These are phyloP conservation scores for Eueremaeus valkanovi DNA, from an alignment of 2,888 invertebrate species.

Conservation along the genomic window DNA sequence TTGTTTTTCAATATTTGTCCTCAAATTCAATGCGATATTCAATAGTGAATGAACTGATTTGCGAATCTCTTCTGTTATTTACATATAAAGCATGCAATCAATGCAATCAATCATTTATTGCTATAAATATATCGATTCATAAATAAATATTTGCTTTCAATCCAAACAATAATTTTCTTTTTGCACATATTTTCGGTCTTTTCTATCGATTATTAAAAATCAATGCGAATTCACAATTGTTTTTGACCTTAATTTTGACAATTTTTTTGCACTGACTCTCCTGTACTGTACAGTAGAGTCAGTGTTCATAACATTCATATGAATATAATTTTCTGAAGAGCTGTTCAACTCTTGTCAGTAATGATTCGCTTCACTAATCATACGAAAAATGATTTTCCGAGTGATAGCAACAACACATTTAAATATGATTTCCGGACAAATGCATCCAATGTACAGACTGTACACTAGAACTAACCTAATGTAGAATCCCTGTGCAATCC, in stretches of 20 bases:
- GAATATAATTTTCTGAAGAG: constrained; percentile 1
- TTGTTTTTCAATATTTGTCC: no score
- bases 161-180: no score
- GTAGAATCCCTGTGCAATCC: no score
- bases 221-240: not conserved
- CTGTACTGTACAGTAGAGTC: not conserved
- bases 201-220: not conserved
- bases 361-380: constrained; percentile 15
- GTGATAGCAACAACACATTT: constrained; percentile 6
- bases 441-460: not conserved
- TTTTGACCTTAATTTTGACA: not conserved
- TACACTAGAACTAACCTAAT: no score
- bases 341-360: constrained; percentile 30
- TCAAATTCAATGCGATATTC: no score
- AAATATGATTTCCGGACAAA: constrained; percentile 21
- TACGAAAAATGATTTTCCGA: constrained; percentile 19
- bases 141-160: no score
- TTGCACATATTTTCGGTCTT: no score
- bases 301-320: not conserved
- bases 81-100: no score
- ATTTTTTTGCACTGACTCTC: not conserved
- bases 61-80: no score
- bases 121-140: not conserved
- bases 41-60: no score
- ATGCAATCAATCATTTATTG: not conserved